Evolutionary conservation across 2,888 invertebrate species (phyloP).

Genomic region (Escarpia spicata): DNA sequence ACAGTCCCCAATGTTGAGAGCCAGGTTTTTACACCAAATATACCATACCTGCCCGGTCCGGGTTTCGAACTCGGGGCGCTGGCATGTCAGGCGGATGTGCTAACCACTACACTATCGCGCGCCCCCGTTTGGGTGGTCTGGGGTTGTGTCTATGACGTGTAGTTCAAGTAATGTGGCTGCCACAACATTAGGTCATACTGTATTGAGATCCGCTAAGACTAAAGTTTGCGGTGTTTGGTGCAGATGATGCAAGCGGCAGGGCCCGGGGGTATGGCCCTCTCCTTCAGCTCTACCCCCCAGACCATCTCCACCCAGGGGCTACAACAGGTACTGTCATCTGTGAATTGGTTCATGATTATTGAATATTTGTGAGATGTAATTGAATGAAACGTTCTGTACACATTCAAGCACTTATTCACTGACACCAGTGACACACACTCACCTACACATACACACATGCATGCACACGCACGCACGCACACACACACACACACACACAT

Average conservation of each 20-base stretch:
- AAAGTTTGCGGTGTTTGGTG: background rate
- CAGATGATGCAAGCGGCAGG: background rate
- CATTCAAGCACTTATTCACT: background rate
- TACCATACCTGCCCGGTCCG: too few species aligned
- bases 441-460: background rate
- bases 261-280: background rate
- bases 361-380: background rate
- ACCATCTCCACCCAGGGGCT: background rate
- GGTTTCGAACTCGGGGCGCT: too few species aligned
- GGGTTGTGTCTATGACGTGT: too few species aligned
- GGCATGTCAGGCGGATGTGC: too few species aligned
- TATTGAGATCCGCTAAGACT: background rate
- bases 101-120: too few species aligned
- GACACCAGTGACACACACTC: background rate
- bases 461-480: background rate
- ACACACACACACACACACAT: background rate
- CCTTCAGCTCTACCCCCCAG: constrained; percentile 12
- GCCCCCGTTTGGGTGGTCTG: too few species aligned
- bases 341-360: background rate
- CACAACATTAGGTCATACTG: background rate
- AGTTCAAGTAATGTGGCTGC: background rate
- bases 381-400: background rate
- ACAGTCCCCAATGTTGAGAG: too few species aligned
- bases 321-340: background rate
- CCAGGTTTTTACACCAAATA: too few species aligned